Conservation (phyloP, 1,140 invertebrate species). For the Arctopsyche grandis region DNA sequence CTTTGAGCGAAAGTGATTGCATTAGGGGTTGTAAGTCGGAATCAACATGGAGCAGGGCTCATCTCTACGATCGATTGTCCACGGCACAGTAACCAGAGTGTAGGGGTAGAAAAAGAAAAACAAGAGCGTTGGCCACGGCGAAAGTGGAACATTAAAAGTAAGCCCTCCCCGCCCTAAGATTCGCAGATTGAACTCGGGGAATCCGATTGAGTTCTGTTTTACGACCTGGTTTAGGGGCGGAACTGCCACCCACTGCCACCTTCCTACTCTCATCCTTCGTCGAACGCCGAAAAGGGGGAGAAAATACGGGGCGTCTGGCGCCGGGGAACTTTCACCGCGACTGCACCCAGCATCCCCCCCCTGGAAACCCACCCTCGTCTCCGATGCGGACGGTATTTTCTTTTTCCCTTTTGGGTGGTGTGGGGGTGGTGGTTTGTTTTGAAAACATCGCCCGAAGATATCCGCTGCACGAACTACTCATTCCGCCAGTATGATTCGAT, state of each 20-base stretch:
- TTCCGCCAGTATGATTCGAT: slow-evolving; percentile 36
- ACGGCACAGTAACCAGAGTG: too few relatives aligned
- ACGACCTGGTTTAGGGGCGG: slow-evolving; percentile 39
- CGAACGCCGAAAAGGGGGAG: background rate
- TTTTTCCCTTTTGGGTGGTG: background rate
- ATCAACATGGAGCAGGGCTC: too few relatives aligned
- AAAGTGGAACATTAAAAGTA: slow-evolving; percentile 49
- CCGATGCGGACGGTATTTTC: background rate
- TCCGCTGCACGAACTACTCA: slow-evolving; percentile 33
- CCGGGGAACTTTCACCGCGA: slow-evolving; percentile 34
- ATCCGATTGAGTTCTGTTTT: slow-evolving; percentile 54
- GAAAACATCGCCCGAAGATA: slow-evolving; percentile 48
- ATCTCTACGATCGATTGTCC: too few relatives aligned
- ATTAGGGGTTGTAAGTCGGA: too few relatives aligned
- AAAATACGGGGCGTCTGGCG: slow-evolving; percentile 38
- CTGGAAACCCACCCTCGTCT: background rate
- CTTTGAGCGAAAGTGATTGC: too few relatives aligned
- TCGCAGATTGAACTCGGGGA: slow-evolving; percentile 45
- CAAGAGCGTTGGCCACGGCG: background rate
- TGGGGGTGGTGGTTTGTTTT: slow-evolving; percentile 44
- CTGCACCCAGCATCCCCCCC: slow-evolving; percentile 19
- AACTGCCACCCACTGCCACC: background rate
- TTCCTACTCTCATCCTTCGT: background rate
- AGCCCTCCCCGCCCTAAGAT: slow-evolving; percentile 39
- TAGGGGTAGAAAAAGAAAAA: slow-evolving; percentile 20